Evolutionary conservation across 1,140 invertebrate genomes (phyloP).

Genomic region (Tribolium madens): DNA sequence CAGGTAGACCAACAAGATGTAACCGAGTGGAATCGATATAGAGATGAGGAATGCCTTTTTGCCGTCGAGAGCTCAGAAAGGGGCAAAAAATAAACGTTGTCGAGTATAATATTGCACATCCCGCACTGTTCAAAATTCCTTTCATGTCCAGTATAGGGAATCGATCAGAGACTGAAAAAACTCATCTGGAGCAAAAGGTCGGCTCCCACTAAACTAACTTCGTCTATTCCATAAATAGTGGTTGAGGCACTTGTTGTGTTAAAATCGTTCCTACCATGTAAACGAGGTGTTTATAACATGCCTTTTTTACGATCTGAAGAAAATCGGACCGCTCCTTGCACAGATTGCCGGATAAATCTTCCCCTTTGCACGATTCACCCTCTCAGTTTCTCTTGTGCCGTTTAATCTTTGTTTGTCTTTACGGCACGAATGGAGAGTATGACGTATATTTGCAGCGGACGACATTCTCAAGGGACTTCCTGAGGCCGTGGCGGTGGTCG

Average conservation of each 20-base stretch:
- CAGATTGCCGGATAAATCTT: slow-evolving; percentile 22
- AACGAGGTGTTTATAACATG: slow-evolving; percentile 31
- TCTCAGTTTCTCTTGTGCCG: neutral
- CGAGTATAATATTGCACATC: slow-evolving; percentile 56
- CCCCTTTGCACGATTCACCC: no score
- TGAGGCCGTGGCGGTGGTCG: slow-evolving; percentile 14
- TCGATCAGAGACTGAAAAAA: slow-evolving; percentile 50
- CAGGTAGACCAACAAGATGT: slow-evolving; percentile 12
- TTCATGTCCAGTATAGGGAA: slow-evolving; percentile 52
- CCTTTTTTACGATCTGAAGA: slow-evolving; percentile 12
- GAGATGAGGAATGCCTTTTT: slow-evolving; percentile 54
- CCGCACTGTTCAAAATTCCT: slow-evolving; percentile 54
- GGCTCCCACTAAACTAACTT: neutral
- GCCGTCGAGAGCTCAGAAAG: slow-evolving; percentile 38
- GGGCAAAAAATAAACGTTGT: slow-evolving; percentile 56
- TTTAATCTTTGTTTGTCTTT: slow-evolving; percentile 27
- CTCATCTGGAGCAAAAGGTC: slow-evolving; percentile 32
- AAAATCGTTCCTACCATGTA: neutral
- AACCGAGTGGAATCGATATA: slow-evolving; percentile 45
- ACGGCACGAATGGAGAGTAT: neutral
- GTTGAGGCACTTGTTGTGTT: no score
- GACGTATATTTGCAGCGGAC: slow-evolving; percentile 31
- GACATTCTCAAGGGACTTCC: neutral
- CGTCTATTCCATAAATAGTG: slow-evolving; percentile 2
- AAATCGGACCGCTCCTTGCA: slow-evolving; percentile 25